Base-by-base conservation (phyloP, 2,797 vertebrate species). In the Poecilia gillii region DNA sequence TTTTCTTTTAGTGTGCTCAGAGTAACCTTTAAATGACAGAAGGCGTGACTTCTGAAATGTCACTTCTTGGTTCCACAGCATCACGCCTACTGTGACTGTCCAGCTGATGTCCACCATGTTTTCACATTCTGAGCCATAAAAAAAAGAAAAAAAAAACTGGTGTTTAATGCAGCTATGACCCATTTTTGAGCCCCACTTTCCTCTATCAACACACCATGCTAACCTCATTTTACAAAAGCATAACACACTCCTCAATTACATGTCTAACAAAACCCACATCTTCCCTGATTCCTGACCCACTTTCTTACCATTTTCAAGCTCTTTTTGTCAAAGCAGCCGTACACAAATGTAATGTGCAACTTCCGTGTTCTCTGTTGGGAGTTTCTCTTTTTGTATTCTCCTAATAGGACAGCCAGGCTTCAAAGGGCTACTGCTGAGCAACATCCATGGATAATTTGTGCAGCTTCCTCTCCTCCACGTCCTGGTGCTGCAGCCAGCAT, bases 121-220 rank as follows among this genome's bases (percentile, higher is more conserved):
- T 83, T 85, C 51, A 46, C 57, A 78, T 68, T 83, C 74, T 25
- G 59, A 51, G 49, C 49, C 47, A 36, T 47, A 28, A 20, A 47
- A n/a, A n/a, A 46, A 46, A 47, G 7, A 74, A 3, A 33, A 33
- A 33, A 33, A 83, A 85, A 86, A 80, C 72, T 84, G 85, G 85
- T 91, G 87, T 94, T 92, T 94, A 93, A 93, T 93, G 93, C 92
- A 93, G 88, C 87, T 84, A 83, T 95, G 94, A 94, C 94, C 94
- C 91, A 95, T 80, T 94, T 95, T 89, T 81, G 82, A 85, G 77
- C 90, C 80, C 78, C 90, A 91, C 90, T 86, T 74, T 91, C 85
- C 85, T 86, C 77, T 80, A 86, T 85, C 73, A 83, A 82, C 83
- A 89, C 81, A 78, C 72, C 46, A 49, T 43, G 76, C 80, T 85